Base-by-base conservation (phyloP, 2,888 invertebrate genomes). In the Parthenolecanium corni region DNA sequence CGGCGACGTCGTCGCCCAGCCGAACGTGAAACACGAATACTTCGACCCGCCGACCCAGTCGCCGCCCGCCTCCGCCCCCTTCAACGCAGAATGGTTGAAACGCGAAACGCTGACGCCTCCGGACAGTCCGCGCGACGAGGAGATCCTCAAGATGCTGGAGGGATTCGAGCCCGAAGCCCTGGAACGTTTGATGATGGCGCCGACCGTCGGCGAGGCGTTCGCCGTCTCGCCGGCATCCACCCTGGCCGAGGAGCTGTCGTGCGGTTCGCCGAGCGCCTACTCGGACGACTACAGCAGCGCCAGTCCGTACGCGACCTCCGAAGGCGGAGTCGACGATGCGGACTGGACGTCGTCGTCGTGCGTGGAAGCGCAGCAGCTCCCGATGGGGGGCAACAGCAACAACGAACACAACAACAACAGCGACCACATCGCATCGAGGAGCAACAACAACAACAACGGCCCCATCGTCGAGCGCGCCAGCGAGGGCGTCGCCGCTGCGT, bases 111-210 rank as follows among this genome's bases (percentile, higher is more conserved):
- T 65, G 4, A 65, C 65, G 2, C 62, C 66, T 0, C 66, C 65
- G 1, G 64, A 65, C 42, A 64, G 66, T 51, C 66, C 66, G 14
- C 86, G 85, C 64, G 77, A 78, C 14, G 65, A 66, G 3, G 65
- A 66, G 16, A 64, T 66, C 5, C 42, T 67, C 4, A 64, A 67
- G 25, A 64, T 68, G 64, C 42, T 68, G 44, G 66, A 68, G 52
- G 67, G 67, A 36, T 67, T 68, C 63, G 64, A 67, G 52, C 66
- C 67, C 1, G 65, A 67, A 24, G n/a, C n/a, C n/a, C 47, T 67
- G 25, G 67, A 66, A 23, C 66, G 67, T 40, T 51, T 68, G 52
- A 67, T 67, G 12, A 62, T 64, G 12, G 66, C 61, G 18, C 64
- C 54, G 18, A 49, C 64, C 16, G n/a, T n/a, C n/a, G n/a, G n/a